Base-by-base conservation (phyloP, 2,797 vertebrate species). In the Acanthurus leucopareius region DNA sequence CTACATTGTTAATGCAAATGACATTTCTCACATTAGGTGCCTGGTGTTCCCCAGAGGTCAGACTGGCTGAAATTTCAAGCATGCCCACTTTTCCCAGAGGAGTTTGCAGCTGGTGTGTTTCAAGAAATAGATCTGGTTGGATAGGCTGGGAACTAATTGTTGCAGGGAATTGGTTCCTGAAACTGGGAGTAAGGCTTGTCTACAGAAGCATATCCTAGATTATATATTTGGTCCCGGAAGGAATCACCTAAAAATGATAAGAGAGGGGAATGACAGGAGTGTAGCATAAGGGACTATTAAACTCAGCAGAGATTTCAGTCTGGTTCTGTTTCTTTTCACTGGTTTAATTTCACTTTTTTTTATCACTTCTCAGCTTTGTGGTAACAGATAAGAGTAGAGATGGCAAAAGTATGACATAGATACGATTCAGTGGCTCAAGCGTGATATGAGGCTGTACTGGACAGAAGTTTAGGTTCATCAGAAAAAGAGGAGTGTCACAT, bases 81-180 rank as follows among this genome's bases (percentile, higher is more conserved):
- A 59, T 64, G 47, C 16, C 38, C 16, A 60, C 35, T 61, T 58
- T 65, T 28, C 10, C 51, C 63, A 69, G n/a, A 1, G 35, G 61
- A 52, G 17, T 10, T 60, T 67, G 69, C 13, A 47, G 53, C 20
- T 19, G 11, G 1, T 10, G 47, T 38, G 7, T 44, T 59, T 45
- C 0, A 45, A 22, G 52, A 17, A 77, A 60, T 22, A 47, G 67
- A 40, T 82, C 53, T 17, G 54, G 38, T 70, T 42, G 67, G 73
- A 71, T 72, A 40, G 54, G 42, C 5, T 56, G 51, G 68, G 59
- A 75, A 57, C 7, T 61, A 10, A 74, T 75, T 63, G 71, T 70
- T 81, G 17, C 65, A 77, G 63, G 75, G 75, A 82, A 75, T 79
- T 65, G 65, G 60, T 73, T 58, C 42, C 14, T 80, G 35, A 58